Percentiles rank a stretch among this genome's conserved stretches.
These are phyloP conservation scores for Mus spretus DNA, from an alignment of 2,797 vertebrate genomes.

Conservation along the genomic window DNA sequence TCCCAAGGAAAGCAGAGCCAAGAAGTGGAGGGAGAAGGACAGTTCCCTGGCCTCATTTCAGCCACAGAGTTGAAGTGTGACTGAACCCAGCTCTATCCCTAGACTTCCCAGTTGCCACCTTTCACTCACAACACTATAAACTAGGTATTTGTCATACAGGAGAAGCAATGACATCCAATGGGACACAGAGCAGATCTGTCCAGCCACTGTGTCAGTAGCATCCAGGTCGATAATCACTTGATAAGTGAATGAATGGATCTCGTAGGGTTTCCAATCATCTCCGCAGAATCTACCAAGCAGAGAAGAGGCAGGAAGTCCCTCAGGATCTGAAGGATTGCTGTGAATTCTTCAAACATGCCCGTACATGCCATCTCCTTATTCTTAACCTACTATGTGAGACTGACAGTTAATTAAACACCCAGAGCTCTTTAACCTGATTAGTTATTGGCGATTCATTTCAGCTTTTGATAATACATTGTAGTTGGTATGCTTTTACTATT, in stretches of 20 bases:
- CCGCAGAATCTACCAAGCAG: neutral
- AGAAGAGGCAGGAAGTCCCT: neutral
- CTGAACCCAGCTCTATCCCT: neutral
- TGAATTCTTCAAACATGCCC: neutral
- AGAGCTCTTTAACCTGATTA: neutral
- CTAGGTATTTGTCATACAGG: neutral
- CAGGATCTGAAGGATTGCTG: neutral
- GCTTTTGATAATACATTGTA: neutral
- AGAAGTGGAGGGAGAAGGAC: neutral
- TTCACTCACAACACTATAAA: neutral
- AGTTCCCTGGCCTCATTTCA: neutral
- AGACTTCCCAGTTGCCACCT: neutral
- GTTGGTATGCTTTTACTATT: constrained; percentile 15
- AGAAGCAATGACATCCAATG: neutral
- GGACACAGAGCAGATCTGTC: neutral
- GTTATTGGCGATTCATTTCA: neutral
- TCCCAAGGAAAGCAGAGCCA: neutral
- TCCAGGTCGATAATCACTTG: constrained; percentile 37
- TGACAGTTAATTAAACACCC: neutral
- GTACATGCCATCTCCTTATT: neutral
- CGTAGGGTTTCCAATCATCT: neutral
- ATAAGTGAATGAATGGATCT: constrained; percentile 6
- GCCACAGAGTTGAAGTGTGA: neutral
- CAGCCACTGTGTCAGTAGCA: neutral
- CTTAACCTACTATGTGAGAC: fast-evolving